phyloP scores from a whole-genome alignment of 2,113 vertebrate species.

The Hemicordylus capensis region DNA sequence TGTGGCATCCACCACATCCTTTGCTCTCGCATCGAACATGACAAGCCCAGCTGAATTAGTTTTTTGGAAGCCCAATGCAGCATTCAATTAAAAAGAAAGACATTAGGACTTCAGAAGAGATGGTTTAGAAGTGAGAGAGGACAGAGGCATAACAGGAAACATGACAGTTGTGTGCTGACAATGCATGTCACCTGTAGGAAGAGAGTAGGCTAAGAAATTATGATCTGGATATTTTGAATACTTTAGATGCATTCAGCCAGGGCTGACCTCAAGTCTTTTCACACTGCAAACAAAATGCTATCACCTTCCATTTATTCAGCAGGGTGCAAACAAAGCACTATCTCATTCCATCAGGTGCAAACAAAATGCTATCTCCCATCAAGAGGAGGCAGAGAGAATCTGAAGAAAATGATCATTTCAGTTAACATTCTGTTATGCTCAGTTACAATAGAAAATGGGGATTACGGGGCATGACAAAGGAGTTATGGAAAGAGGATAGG shows the following conservation, averaged over 20 bases:
- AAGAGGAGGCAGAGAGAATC: too few relatives aligned
- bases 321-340: not conserved
- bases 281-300: not conserved
- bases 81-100: not conserved
- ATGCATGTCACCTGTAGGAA: not conserved
- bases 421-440: too few relatives aligned
- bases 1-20: constrained; percentile 57
- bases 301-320: not conserved
- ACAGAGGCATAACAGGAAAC: not conserved
- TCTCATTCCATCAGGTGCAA: not conserved
- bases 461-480: too few relatives aligned
- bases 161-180: not conserved
- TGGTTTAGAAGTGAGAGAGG: not conserved
- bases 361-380: not conserved
- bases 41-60: constrained; percentile 31
- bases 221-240: too few relatives aligned
- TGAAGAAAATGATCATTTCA: too few relatives aligned
- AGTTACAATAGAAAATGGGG: too few relatives aligned
- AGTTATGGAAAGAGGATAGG: too few relatives aligned
- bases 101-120: not conserved
- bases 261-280: not conserved
- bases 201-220: not conserved
- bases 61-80: constrained; percentile 10
- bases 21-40: constrained; percentile 48
- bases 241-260: not conserved